Conservation (phyloP, 2,797 vertebrate species). For the Neostethus bicornis region DNA sequence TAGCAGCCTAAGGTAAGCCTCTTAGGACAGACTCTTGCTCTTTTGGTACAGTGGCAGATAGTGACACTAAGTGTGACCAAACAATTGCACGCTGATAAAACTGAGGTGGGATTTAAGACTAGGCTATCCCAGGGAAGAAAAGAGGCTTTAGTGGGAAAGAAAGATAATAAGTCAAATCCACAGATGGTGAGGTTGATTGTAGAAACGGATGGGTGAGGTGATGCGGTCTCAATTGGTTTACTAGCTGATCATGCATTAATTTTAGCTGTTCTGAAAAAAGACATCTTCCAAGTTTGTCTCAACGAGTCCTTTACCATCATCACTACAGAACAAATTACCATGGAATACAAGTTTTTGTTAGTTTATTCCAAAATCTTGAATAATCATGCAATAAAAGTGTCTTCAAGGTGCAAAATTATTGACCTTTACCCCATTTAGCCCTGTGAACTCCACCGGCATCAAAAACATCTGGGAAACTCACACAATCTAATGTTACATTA, state of each 20-base stretch:
- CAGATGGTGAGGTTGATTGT: slow-evolving; percentile 2
- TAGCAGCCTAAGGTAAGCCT: slow-evolving; percentile 76
- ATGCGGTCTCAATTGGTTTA: not conserved
- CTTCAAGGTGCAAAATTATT: not conserved
- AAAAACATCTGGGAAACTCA: not conserved
- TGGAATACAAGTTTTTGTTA: too few species aligned
- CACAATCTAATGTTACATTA: not conserved
- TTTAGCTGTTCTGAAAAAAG: not conserved
- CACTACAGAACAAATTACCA: too few species aligned
- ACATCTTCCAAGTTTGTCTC: too few species aligned
- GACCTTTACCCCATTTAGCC: not conserved
- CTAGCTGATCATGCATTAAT: not conserved
- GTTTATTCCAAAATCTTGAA: too few species aligned
- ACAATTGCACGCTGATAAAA: slow-evolving; percentile 42
- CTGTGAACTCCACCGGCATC: not conserved
- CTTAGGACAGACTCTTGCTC: slow-evolving; percentile 69
- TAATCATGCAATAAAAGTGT: too few species aligned
- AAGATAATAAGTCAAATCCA: slow-evolving; percentile 17
- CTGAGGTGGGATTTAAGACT: slow-evolving; percentile 37
- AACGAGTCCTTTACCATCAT: not conserved
- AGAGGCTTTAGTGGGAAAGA: slow-evolving; percentile 31
- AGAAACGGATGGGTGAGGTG: not conserved
- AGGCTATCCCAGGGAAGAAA: slow-evolving; percentile 27
- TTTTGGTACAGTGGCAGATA: slow-evolving; percentile 50
- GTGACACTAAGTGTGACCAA: slow-evolving; percentile 36